Evolutionary conservation across 2,797 vertebrate species (phyloP).

Genomic region (Bradypodion ventrale): DNA sequence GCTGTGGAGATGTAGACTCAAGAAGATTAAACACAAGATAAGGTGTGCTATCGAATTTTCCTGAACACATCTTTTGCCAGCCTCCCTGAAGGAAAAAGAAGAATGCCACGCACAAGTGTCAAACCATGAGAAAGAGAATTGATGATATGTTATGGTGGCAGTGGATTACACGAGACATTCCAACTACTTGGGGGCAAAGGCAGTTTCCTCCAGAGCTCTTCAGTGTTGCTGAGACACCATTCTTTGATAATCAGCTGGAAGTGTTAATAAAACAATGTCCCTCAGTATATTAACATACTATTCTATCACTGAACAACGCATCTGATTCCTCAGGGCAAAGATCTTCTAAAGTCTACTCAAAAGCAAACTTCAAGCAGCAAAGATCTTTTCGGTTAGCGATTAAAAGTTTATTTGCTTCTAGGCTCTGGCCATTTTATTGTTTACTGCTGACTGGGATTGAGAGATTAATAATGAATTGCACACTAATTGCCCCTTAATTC

Average conservation of each 20-base stretch:
- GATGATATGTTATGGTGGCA: background rate
- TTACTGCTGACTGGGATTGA: background rate
- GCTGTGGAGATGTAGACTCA: background rate
- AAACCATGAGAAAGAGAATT: background rate
- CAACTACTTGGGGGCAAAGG: background rate
- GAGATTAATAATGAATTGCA: background rate
- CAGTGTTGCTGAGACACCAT: background rate
- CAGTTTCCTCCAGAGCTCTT: background rate
- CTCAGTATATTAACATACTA: background rate
- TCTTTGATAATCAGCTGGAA: background rate
- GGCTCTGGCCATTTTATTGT: background rate
- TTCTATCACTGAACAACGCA: background rate
- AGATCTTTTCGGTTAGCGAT: background rate
- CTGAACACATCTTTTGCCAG: background rate
- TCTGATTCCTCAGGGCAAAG: background rate
- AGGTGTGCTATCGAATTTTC: background rate
- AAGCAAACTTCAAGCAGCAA: background rate
- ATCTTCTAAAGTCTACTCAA: background rate
- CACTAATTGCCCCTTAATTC: background rate
- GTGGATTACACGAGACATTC: background rate
- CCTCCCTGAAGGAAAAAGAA: background rate
- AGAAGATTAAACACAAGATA: conserved; percentile 7
- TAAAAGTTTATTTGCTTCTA: background rate
- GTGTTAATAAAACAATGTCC: background rate
- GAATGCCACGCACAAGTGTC: background rate